Conservation (phyloP, 1,140 invertebrate genomes). For the Protaetia brevitarsis region DNA sequence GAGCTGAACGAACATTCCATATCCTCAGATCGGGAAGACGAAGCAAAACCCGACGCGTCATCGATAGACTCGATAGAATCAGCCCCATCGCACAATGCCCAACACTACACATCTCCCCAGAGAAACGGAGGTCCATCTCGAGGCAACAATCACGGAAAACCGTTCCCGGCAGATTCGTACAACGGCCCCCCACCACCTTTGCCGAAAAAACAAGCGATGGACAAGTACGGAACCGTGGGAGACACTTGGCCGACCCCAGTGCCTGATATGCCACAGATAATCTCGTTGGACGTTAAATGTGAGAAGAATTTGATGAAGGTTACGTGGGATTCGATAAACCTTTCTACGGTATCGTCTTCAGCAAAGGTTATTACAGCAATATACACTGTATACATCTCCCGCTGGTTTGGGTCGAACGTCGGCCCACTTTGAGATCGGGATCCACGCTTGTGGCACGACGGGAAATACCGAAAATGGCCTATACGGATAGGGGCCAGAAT, state of each 20-base stretch:
- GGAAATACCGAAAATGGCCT: conserved; percentile 87
- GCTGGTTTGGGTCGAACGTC: conserved; percentile 80
- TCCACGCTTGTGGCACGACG: conserved; percentile 86
- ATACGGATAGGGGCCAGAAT: conserved; percentile 76
- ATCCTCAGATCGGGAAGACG: conserved; percentile 42
- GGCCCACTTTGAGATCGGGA: conserved; percentile 86
- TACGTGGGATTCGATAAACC: conserved; percentile 90
- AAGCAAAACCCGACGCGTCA: neutral
- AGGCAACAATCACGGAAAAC: conserved; percentile 35
- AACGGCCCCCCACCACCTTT: conserved; percentile 65
- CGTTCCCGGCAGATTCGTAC: conserved; percentile 51
- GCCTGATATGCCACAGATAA: conserved; percentile 87
- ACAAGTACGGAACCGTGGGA: conserved; percentile 55
- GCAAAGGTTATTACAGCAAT: conserved; percentile 89
- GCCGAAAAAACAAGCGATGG: conserved; percentile 57
- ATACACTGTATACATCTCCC: conserved; percentile 88
- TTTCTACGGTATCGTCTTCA: conserved; percentile 93
- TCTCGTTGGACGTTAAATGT: conserved; percentile 88
- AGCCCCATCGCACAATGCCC: conserved; percentile 54
- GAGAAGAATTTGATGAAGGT: conserved; percentile 93
- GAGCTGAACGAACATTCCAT: conserved; percentile 50
- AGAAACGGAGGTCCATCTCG: conserved; percentile 46
- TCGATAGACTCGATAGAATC: conserved; percentile 62
- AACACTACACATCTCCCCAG: conserved; percentile 41
- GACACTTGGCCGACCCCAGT: conserved; percentile 78